Percentiles rank a stretch among this genome's conserved stretches.
Conservation (phyloP, 2,113 vertebrate species). For the Pteropus alecto region DNA sequence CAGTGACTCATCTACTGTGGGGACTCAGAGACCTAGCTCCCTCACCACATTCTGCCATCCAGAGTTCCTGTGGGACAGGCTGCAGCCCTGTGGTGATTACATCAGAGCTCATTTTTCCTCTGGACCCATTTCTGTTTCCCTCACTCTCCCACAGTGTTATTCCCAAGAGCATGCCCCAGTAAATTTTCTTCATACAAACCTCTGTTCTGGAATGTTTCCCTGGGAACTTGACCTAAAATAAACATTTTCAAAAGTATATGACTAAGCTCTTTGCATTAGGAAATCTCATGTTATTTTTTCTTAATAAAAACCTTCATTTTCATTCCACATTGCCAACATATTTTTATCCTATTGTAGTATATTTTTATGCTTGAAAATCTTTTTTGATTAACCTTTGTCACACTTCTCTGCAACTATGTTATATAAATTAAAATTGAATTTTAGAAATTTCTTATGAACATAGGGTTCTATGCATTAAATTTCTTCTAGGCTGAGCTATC, state of each 20-base stretch:
- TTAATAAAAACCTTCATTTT: constrained; percentile 3
- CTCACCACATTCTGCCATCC: background rate
- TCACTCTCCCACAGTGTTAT: background rate
- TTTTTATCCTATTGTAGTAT: background rate
- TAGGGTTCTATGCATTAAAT: background rate
- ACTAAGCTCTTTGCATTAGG: background rate
- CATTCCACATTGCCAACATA: background rate
- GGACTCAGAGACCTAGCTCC: background rate
- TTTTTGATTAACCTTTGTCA: background rate
- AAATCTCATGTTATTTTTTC: background rate
- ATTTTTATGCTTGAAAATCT: background rate
- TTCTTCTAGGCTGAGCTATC: background rate
- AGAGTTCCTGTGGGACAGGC: fast-evolving
- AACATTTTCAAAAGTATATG: background rate
- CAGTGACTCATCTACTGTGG: background rate
- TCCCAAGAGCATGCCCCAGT: background rate
- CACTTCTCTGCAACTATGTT: constrained; percentile 1
- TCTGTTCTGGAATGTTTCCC: background rate
- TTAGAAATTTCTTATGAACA: background rate
- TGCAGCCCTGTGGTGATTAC: background rate
- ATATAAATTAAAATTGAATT: constrained; percentile 26
- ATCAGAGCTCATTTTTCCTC: background rate
- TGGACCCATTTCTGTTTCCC: background rate
- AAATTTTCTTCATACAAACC: background rate
- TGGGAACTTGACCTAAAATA: background rate